Evolutionary conservation across 2,888 invertebrate species (phyloP), one percentile per base, ranked within the genome.

Genomic region (Spodoptera picta): DNA sequence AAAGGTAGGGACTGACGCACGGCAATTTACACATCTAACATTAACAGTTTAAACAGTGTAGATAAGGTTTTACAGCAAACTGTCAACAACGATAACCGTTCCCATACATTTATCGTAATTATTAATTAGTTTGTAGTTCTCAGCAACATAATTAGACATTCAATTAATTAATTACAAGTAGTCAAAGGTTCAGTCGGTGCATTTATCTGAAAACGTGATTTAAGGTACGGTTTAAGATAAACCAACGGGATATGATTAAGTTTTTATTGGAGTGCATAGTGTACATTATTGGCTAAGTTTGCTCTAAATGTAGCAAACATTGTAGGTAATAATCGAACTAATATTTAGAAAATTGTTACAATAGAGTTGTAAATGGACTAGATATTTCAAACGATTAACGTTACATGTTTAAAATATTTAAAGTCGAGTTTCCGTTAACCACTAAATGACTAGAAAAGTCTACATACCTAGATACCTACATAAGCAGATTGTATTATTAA

Each of bases 41-140:
- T 36, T 36, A 36, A 36, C 36, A 36, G 50, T 60, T 73, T 63
- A 60, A 55, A 49, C 27, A 49, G 47, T 42, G 46, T 49, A 65
- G 73, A 79, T 71, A 77, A 76, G 54, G 27, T 27, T 53, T 74
- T 71, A 81, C 73, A 76, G 45, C 4, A 10, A 65, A 69, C 62
- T 66, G 75, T 71, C 75, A 75, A 81, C 77, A 62, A 36, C 56
- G 58, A 58, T 75, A 79, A 71, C 72, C 60, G 53, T 63, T 52
- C 50, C 27, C 57, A 49, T 68, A 65, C 52, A 72, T 81, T 81
- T 68, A 77, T 72, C 69, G 63, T 73, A 52, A 36, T 54, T 49
- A 73, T 68, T 80, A 81, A 81, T 80, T 80, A 80, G 77, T 75
- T 76, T 70, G 65, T 54, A 43, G 55, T 81, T 75, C 77, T 73